Percentiles rank a stretch among this genome's conserved stretches.
Evolutionary conservation across 2,888 invertebrate genomes (phyloP).

Genomic region (Callimorpha dominula): DNA sequence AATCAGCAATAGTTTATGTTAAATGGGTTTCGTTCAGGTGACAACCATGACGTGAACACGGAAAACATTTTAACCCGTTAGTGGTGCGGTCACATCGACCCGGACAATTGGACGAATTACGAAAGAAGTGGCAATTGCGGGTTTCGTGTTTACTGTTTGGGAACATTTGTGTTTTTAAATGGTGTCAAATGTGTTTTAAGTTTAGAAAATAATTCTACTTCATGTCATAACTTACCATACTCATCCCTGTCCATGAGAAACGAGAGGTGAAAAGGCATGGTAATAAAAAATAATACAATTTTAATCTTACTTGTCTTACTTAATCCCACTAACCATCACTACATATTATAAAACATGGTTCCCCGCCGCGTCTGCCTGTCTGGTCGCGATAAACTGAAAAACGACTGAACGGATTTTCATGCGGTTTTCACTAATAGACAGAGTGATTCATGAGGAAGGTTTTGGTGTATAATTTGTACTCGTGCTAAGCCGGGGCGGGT

Average conservation of each 20-base stretch:
- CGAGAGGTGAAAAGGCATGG: not conserved
- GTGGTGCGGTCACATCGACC: constrained; percentile 65
- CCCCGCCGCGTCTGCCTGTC: no score
- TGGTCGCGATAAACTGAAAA: no score
- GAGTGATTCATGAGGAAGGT: no score
- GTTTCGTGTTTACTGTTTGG: constrained; percentile 27
- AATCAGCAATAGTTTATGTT: constrained; percentile 53
- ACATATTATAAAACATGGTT: no score
- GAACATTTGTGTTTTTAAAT: constrained; percentile 7
- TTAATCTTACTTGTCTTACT: no score
- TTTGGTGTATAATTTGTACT: no score
- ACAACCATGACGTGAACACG: constrained; percentile 70
- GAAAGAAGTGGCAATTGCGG: constrained; percentile 47
- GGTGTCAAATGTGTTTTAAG: constrained; percentile 1
- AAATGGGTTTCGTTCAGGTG: constrained; percentile 59
- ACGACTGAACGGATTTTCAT: no score
- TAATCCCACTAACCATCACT: no score
- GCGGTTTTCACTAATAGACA: no score
- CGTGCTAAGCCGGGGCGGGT: no score
- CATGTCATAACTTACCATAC: not conserved
- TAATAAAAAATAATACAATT: not conserved
- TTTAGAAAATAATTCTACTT: not conserved
- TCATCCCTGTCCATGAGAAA: not conserved
- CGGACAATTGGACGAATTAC: constrained; percentile 41
- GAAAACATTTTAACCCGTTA: constrained; percentile 80